Conservation (phyloP, 2,797 vertebrate species). For the Phataginus tricuspis region DNA sequence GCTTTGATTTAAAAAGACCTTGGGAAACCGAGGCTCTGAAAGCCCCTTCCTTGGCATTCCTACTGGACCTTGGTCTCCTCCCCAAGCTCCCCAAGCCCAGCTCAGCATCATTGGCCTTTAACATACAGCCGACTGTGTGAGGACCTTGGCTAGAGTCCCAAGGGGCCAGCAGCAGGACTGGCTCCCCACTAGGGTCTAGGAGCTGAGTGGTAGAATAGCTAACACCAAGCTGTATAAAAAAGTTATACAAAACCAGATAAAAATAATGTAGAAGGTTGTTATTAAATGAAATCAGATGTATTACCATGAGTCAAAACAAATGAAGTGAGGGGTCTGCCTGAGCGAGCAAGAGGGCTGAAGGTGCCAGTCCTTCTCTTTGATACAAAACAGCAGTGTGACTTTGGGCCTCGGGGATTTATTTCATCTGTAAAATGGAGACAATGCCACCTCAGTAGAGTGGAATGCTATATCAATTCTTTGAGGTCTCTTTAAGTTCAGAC, state of each 20-base stretch:
- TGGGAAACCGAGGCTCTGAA: not conserved
- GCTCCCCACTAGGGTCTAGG: not conserved
- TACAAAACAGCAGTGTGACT: not conserved
- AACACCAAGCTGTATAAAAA: not conserved
- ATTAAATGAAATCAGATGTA: not conserved
- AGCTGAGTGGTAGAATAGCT: not conserved
- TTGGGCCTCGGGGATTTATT: not conserved
- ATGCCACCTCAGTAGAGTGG: not conserved
- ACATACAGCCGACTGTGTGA: not conserved
- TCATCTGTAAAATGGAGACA: not conserved
- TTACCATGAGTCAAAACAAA: not conserved
- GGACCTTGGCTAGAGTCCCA: accelerated
- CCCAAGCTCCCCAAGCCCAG: not conserved
- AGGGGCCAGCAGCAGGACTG: not conserved
- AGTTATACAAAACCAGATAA: not conserved
- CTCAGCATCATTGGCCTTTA: not conserved
- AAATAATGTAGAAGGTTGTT: not conserved
- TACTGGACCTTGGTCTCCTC: not conserved
- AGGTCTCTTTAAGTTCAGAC: not conserved
- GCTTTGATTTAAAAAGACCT: not conserved
- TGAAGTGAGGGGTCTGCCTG: not conserved
- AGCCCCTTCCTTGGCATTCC: not conserved
- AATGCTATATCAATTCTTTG: not conserved
- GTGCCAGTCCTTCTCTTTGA: not conserved
- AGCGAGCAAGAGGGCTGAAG: not conserved